Evolutionary conservation across 2,797 vertebrate genomes (phyloP), one percentile per base, ranked within the genome.

Genomic region (Scomberomorus guttatus): DNA sequence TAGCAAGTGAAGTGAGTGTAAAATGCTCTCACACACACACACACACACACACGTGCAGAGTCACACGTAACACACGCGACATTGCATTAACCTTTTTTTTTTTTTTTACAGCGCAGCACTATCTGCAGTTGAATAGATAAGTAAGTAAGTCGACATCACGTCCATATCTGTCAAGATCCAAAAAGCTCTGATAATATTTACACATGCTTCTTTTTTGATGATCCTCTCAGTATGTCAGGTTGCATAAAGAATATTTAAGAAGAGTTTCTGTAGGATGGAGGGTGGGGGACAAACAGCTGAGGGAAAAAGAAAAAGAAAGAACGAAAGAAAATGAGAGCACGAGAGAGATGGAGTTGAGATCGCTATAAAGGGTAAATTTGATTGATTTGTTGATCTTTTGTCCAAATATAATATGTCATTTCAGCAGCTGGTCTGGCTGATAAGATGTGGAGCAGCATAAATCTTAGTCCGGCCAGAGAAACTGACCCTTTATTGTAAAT

Each of bases 401-500:
- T 81, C 67, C 64, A 84, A 84, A 88, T 77, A 80, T 65, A 75
- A 78, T 68, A 37, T 81, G 60, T 81, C 27, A 72, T 81, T 84
- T 78, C 83, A 83, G 82, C 83, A 86, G 84, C 86, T 91, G 85
- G 66, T 78, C 60, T 29, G 24, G 46, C 73, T 83, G 89, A 87
- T 88, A 89, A 84, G 76, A 90, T 82, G 75, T 74, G 74, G 85
- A 83, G 64, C 61, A 71, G 75, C 72, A 82, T 70, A 82, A 71
- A 79, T 79, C 70, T 72, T 64, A 79, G 75, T 39, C 69, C 58
- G 57, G 34, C 10, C 62, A 63, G 32, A 73, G 44, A 67, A 11
- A 67, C 37, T 34, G 55, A 44, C 46, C 1, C 50, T 79, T 66
- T 76, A 57, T 70, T 32, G 14, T 24, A 3, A 75, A 54, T 72